These are phyloP conservation scores for Macrocentrus cingulum DNA, from an alignment of 1,140 invertebrate genomes.

Conservation along the genomic window DNA sequence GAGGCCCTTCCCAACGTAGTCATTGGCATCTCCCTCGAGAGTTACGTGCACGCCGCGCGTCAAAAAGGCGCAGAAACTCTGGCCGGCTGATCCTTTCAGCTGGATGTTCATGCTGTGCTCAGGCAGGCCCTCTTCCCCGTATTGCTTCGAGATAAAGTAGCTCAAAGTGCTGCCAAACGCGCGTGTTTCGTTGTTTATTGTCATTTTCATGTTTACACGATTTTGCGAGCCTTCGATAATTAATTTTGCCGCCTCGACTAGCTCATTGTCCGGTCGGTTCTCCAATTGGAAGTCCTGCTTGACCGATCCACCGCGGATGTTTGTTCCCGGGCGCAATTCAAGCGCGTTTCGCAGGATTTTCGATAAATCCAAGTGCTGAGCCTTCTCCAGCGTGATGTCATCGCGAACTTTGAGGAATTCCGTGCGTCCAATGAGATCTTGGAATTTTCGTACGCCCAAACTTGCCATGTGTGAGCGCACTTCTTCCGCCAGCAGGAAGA, in stretches of 20 bases:
- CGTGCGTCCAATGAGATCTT: conserved; percentile 93
- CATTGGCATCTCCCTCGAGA: conserved; percentile 96
- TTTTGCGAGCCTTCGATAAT: conserved; percentile 74
- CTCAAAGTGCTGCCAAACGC: conserved; percentile 93
- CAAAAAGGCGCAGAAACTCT: conserved; percentile 99
- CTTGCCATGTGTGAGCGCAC: conserved; percentile 87
- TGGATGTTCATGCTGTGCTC: conserved; percentile 83
- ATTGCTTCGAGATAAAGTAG: conserved; percentile 92
- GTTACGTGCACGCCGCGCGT: conserved; percentile 86
- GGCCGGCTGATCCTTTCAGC: conserved; percentile 92
- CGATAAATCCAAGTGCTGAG: conserved; percentile 81
- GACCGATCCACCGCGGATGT: conserved; percentile 88
- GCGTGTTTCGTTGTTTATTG: conserved; percentile 88
- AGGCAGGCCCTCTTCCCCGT: conserved; percentile 85
- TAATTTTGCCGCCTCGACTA: conserved; percentile 75
- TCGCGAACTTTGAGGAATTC: conserved; percentile 76
- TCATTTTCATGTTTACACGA: conserved; percentile 74
- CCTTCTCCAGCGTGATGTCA: conserved; percentile 68
- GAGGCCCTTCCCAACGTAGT: conserved; percentile 93
- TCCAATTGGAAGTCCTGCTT: conserved; percentile 89
- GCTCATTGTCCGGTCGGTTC: conserved; percentile 81
- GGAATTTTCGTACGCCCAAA: conserved; percentile 85
- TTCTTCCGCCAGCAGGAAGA: conserved; percentile 97
- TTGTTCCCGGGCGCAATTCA: conserved; percentile 84
- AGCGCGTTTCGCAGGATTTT: conserved; percentile 87